Evolutionary conservation across 1,140 invertebrate genomes (phyloP), one percentile per base, ranked within the genome.

Genomic region (Microvelia longipes): DNA sequence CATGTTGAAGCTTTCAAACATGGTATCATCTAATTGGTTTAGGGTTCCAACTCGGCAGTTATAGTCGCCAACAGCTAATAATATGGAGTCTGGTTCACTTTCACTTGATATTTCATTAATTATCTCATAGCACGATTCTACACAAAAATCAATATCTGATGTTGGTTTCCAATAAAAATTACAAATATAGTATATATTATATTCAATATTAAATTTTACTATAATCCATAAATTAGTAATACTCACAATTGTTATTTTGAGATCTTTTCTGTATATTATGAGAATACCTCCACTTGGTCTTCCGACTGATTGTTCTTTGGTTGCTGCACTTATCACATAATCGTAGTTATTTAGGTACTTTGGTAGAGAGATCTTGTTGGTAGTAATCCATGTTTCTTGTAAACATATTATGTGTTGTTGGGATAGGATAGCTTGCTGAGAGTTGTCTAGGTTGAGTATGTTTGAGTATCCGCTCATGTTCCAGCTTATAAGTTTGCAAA

Each of bases 1-100:
- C 14, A 70, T 28, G 11, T 2, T 65, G 29, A 66, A 14, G 64
- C 29, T 25, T 19, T 70, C 62, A 27, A 64, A 28, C 62, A 66
- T 15, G 1, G 60, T 61, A 14, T 70, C 69, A 28, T 70, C 69
- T 5, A 70, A 25, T 19, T 65, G 64, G 29, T 70, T 70, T 70
- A 62, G 19, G 25, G 25, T n/a, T 19, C 61, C 50, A 13, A 70
- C 62, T 28, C 63, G 61, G 26, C 61, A 70, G 69, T 70, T 70
- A 64, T 66, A 70, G 62, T 70, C 50, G 11, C 69, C 69, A 26
- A 35, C 63, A 15, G 62, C 2, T 2, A 66, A 2, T 66, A 66
- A 28, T 27, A 28, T 15, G 1, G 25, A 26, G 5, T 66, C 65
- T 15, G 26, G 65, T 2, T 66, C 35, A 19, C 35, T 11, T 50